Percentiles rank a stretch among this genome's conserved stretches.
These are phyloP conservation scores for Rhyacichthys aspro DNA, from an alignment of 2,797 vertebrate genomes.

Conservation along the genomic window DNA sequence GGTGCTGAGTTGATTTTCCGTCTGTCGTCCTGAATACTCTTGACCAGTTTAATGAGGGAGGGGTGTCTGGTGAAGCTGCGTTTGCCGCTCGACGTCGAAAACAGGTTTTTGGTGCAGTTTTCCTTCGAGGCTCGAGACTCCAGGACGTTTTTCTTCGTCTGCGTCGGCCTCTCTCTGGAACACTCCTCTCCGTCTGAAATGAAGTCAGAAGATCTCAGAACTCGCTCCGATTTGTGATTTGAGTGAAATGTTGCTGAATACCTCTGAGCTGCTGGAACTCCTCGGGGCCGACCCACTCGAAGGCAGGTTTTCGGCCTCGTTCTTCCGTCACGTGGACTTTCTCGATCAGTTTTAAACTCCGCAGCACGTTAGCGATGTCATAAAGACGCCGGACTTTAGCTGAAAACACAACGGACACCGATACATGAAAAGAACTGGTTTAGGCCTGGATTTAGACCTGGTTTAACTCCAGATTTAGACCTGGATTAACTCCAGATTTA, in stretches of 20 bases:
- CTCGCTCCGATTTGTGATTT: background rate
- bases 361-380: constrained; percentile 96
- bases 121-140: constrained; percentile 76
- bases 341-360: constrained; percentile 93
- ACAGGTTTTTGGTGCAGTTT: constrained; percentile 94
- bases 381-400: constrained; percentile 96
- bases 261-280: constrained; percentile 81
- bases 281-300: constrained; percentile 92
- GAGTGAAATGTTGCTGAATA: constrained; percentile 49
- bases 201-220: background rate
- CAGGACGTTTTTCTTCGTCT: constrained; percentile 50
- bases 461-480: too few relatives aligned
- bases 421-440: too few relatives aligned
- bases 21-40: constrained; percentile 88
- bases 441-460: too few relatives aligned
- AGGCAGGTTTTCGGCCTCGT: constrained; percentile 92
- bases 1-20: constrained; percentile 95
- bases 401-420: too few relatives aligned
- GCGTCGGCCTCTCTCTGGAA: constrained; percentile 1
- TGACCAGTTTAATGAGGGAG: constrained; percentile 92
- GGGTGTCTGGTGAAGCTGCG: constrained; percentile 91
- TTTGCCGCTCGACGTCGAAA: constrained; percentile 82
- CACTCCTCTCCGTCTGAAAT: constrained; percentile 59
- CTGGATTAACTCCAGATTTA: too few relatives aligned
- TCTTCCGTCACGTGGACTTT: constrained; percentile 94